Evolutionary conservation across 2,888 invertebrate species (phyloP).

Genomic region (Drosophila parthenogenetica): DNA sequence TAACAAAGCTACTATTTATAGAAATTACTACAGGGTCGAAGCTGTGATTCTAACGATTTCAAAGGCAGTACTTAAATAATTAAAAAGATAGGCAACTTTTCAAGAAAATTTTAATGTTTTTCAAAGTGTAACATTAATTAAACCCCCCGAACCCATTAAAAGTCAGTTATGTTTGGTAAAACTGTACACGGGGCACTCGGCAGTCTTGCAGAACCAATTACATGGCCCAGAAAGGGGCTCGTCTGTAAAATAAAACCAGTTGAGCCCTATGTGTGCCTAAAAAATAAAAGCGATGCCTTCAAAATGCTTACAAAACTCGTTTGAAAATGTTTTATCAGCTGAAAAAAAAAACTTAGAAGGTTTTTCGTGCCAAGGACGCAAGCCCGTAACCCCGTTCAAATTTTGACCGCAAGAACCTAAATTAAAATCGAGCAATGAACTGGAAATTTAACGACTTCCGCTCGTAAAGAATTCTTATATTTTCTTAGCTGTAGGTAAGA

Average conservation of each 20-base stretch:
- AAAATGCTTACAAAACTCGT: slow-evolving; percentile 1
- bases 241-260: slow-evolving; percentile 10
- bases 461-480: background rate
- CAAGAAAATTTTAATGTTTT: too few relatives aligned
- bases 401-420: background rate
- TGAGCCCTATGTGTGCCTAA: background rate
- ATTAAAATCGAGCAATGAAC: slow-evolving; percentile 7
- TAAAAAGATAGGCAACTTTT: too few relatives aligned
- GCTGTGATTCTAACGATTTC: too few relatives aligned
- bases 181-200: background rate
- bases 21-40: too few relatives aligned
- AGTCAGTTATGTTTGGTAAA: background rate
- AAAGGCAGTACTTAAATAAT: too few relatives aligned
- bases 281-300: background rate
- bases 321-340: background rate
- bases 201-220: background rate
- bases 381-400: background rate
- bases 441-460: slow-evolving; percentile 1
- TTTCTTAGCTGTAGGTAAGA: background rate
- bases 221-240: slow-evolving; percentile 11
- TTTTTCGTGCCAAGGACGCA: slow-evolving; percentile 8
- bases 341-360: background rate
- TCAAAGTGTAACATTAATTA: background rate
- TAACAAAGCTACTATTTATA: too few relatives aligned
- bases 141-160: background rate